Base-by-base conservation (phyloP, 2,888 invertebrate species). In the Drosophila meridionalis region DNA sequence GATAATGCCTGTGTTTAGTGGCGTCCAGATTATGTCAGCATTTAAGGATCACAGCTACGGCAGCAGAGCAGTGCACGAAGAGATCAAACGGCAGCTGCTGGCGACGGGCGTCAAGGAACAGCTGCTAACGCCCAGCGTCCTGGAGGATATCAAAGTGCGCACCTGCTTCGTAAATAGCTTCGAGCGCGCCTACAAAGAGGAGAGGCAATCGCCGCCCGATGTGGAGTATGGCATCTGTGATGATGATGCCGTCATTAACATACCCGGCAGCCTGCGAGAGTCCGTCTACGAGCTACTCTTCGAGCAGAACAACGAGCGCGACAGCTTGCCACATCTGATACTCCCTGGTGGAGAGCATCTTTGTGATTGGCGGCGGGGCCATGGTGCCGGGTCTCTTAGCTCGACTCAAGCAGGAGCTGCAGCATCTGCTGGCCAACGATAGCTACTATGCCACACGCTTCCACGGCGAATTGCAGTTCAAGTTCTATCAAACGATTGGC, bases 161-260 rank as follows among this genome's bases (percentile, higher is more conserved):
- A 96, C 97, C 28, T 98, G 98, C 92, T 98, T 99, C 94, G 97
- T 98, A n/a, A 97, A 97, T 2, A 96, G 95, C 40, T 94, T 95
- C 42, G 95, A 95, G 60, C 94, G 98, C 80, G 96, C 97, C 1
- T 63, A 65, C 6, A 56, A 43, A 2, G 90, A 94, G 69, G 92
- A 94, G 40, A 94, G 94, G 65, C 87, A 92, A 47, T 90, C 92
- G 20, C 93, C 95, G 20, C 96, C 95, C 0, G 94, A 94, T 75
- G 95, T 96, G 0, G 94, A 95, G 61, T 96, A 97, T 93, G 95
- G 95, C 1, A 93, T 97, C 59, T 94, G 95, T 71, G 95, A 95
- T 69, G 94, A 95, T n/a, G 94, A 94, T 76, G 69, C 70, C 3
- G 94, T 95, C 14, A 93, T 97, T 30, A 93, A 92, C 45, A 94